Percentiles rank a stretch among this genome's conserved stretches.
These are phyloP conservation scores for Hemicordylus capensis DNA, from an alignment of 2,113 vertebrate genomes.

Conservation along the genomic window DNA sequence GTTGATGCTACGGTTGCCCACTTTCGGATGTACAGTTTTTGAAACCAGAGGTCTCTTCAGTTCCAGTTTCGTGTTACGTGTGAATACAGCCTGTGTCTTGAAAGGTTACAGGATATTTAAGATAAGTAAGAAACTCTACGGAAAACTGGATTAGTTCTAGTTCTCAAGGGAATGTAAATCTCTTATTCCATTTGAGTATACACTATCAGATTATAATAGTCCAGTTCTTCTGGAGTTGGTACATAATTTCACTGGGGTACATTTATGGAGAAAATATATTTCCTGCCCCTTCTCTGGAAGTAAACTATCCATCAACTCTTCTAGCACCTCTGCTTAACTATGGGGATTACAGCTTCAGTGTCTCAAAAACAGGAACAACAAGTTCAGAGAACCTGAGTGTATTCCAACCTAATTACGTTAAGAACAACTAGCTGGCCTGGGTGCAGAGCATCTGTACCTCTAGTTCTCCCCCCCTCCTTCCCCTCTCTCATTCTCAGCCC, in stretches of 20 bases:
- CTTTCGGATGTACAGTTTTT: too few species aligned
- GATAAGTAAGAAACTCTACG: conserved; percentile 7
- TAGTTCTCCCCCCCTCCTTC: too few species aligned
- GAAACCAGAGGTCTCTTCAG: too few species aligned
- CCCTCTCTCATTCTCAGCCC: too few species aligned
- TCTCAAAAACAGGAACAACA: background rate
- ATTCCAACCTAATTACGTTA: background rate
- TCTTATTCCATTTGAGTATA: background rate
- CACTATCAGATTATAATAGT: conserved; percentile 3
- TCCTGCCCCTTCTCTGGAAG: background rate
- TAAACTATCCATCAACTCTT: background rate
- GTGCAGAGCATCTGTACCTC: too few species aligned
- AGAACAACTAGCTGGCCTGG: too few species aligned
- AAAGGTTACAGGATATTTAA: background rate
- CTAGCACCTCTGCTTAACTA: background rate
- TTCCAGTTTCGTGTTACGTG: too few species aligned
- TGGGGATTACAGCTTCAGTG: background rate
- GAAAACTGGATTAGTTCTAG: conserved; percentile 1
- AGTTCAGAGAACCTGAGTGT: background rate
- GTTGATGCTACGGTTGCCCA: too few species aligned
- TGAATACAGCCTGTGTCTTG: too few species aligned
- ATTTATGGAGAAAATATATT: background rate
- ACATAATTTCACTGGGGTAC: background rate
- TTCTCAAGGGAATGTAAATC: background rate
- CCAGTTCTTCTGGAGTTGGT: background rate